phyloP scores from a whole-genome alignment of 2,113 vertebrate genomes.

The Oryzias celebensis region DNA sequence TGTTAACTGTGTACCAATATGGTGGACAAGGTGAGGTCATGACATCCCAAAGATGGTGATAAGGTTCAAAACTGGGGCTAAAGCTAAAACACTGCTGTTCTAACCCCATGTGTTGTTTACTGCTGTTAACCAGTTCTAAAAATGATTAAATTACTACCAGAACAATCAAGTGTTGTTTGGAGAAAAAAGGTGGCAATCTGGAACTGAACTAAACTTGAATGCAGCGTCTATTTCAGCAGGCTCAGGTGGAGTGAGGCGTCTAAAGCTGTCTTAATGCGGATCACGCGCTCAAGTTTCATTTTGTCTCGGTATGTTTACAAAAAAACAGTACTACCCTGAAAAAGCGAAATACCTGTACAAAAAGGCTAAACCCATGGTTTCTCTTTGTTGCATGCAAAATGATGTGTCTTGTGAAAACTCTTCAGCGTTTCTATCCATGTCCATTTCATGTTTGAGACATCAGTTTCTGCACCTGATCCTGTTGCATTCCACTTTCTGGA shows the following conservation, averaged over 20 bases:
- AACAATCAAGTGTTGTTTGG: conserved; percentile 66
- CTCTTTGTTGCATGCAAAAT: conserved; percentile 83
- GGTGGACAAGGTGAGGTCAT: conserved; percentile 43
- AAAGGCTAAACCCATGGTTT: conserved; percentile 69
- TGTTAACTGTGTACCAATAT: conserved; percentile 46
- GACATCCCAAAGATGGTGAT: conserved; percentile 70
- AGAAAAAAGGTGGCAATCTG: conserved; percentile 56
- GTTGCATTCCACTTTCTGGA: conserved; percentile 62
- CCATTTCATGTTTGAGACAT: conserved; percentile 73
- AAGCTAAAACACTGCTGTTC: conserved; percentile 14
- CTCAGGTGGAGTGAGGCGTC: conserved; percentile 43
- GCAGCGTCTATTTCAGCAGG: conserved; percentile 36
- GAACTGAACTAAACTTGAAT: conserved; percentile 63
- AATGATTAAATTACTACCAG: conserved; percentile 42
- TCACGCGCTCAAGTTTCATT: conserved; percentile 63
- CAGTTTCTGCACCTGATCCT: conserved; percentile 60
- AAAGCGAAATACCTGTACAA: conserved; percentile 75
- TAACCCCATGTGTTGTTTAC: conserved; percentile 38
- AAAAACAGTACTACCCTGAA: conserved; percentile 75
- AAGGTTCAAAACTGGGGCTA: conserved; percentile 18
- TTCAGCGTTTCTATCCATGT: conserved; percentile 75
- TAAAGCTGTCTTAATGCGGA: conserved; percentile 32
- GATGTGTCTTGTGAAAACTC: conserved; percentile 79
- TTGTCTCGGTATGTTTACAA: conserved; percentile 79
- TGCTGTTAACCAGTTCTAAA: conserved; percentile 57